A percentile compares a stretch with the other conserved stretches of the same genome.
phyloP scores from a whole-genome alignment of 2,113 vertebrate species.

The Entosphenus tridentatus region DNA sequence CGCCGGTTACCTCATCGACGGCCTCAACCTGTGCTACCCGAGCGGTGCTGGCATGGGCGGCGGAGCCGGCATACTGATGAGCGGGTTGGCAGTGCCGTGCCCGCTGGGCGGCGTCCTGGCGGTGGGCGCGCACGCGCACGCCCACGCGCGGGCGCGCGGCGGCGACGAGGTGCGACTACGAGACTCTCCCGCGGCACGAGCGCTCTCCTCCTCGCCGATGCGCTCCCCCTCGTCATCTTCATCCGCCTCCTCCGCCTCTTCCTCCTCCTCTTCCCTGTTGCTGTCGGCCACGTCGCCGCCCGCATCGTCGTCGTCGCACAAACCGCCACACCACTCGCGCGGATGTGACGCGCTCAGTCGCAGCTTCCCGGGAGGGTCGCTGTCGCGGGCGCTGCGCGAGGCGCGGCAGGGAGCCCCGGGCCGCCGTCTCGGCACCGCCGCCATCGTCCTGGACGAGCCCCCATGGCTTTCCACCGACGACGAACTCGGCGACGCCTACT shows the following conservation, averaged over 20 bases:
- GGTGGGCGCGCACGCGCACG: background rate
- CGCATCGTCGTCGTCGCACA: no score
- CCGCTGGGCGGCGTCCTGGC: background rate
- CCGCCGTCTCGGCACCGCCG: background rate
- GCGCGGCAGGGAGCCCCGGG: background rate
- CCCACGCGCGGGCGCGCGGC: background rate
- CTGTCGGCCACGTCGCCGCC: no score
- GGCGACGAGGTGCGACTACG: background rate
- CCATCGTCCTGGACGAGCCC: background rate
- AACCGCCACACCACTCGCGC: background rate
- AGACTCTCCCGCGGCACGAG: background rate
- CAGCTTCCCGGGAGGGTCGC: background rate
- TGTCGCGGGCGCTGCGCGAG: background rate
- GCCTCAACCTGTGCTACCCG: slow-evolving; percentile 4
- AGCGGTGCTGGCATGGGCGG: background rate
- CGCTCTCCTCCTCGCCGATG: background rate
- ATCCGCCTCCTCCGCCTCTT: no score
- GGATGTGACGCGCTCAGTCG: background rate
- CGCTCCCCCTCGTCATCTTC: no score
- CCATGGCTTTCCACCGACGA: background rate
- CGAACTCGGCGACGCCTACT: background rate
- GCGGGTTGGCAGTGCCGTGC: slow-evolving; percentile 1
- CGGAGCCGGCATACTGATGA: background rate
- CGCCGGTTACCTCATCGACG: background rate
- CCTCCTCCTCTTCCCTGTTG: no score